These are phyloP conservation scores for Stegana nigrithorax DNA, from an alignment of 2,888 invertebrate species.

Conservation along the genomic window DNA sequence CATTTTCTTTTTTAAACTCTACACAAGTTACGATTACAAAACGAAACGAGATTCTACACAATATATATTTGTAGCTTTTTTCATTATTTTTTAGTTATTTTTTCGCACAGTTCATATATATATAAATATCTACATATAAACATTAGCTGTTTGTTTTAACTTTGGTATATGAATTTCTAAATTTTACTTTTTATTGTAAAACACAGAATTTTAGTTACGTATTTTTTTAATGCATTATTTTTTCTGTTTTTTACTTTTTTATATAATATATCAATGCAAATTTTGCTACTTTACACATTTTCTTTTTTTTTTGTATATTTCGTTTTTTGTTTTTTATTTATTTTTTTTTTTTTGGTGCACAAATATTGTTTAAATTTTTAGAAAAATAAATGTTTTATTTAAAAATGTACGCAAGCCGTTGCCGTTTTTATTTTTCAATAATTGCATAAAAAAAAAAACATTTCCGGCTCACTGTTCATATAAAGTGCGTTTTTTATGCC, in stretches of 20 bases:
- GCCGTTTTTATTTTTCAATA: slow-evolving; percentile 12
- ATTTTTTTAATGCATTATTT: slow-evolving; percentile 26
- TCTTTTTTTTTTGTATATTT: slow-evolving; percentile 18
- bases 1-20: slow-evolving; percentile 11
- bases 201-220: slow-evolving; percentile 51
- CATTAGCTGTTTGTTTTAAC: slow-evolving; percentile 53
- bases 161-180: slow-evolving; percentile 65
- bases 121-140: slow-evolving; percentile 54
- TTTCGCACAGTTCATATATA: slow-evolving; percentile 4
- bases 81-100: background rate
- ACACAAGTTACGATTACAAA: slow-evolving; percentile 9
- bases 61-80: background rate
- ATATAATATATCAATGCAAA: too few relatives aligned
- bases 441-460: slow-evolving; percentile 25
- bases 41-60: slow-evolving; percentile 3
- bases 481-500: background rate
- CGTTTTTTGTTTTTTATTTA: slow-evolving; percentile 10
- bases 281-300: slow-evolving; percentile 4
- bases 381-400: background rate
- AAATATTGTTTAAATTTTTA: background rate
- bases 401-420: too few relatives aligned
- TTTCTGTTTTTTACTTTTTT: slow-evolving; percentile 23
- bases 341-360: background rate
- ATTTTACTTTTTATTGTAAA: slow-evolving; percentile 37
- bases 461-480: background rate